Evolutionary conservation across 2,113 vertebrate genomes (phyloP), one percentile per base, ranked within the genome.

Genomic region (Tetrao urogallus): DNA sequence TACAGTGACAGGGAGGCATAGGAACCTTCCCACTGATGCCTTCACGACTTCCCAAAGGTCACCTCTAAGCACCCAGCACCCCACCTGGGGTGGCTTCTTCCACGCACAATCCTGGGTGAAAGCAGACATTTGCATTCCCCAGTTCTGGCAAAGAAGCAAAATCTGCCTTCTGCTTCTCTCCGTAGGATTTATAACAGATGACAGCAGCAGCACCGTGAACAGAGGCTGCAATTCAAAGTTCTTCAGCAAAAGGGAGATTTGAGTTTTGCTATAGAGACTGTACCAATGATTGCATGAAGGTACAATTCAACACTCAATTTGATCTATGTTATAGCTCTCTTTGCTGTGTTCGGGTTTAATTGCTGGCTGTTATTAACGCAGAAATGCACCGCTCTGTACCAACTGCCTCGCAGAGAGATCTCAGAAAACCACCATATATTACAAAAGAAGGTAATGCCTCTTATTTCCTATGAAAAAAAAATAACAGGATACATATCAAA

Each of bases 391-490:
- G 43, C 82, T 94, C 90, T 73, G 66, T 76, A 85, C 86, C 74
- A 92, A 58, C n/a, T 2, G 50, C 74, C 88, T 94, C 83, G 69
- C 91, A 95, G 82, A 94, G 75, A 83, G 83, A 81, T 94, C 82
- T 91, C 85, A 84, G 82, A 95, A 94, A 95, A 81, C 76, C 42
- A 75, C 48, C 4, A 2, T 38, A 82, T 13, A 54, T 67, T 78
- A 94, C 69, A 94, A 91, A 88, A 64, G 27, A 34, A 94, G 27
- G 70, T 30, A 97, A 92, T 83, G 67, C 94, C 80, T 84, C 92
- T 89, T 83, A 79, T 88, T 92, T 96, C 90, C 93, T 48, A 60
- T 82, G 90, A 93, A 96, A 94, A 96, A 94, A 94, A 94, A 92
- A 75, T 18, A 34, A 73, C 38, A 76, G 66, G 61, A 75, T 72